A percentile compares a stretch with the other conserved stretches of the same genome.
Conservation (phyloP, 1,140 invertebrate species). For the Pissodes strobi region DNA sequence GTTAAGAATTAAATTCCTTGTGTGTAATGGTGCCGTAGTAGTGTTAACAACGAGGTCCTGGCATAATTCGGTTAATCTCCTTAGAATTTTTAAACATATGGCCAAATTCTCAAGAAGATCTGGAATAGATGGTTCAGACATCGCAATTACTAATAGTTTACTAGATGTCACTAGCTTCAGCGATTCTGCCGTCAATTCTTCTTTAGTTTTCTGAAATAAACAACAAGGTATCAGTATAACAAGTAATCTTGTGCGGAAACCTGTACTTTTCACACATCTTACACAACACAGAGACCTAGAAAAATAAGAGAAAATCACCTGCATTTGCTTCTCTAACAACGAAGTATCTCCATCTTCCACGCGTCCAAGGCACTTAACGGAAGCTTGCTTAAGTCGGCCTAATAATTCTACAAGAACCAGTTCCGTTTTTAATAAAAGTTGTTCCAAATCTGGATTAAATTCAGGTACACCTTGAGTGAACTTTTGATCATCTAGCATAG, state of each 20-base stretch:
- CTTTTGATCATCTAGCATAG: too few species aligned
- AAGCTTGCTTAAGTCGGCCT: constrained; percentile 68
- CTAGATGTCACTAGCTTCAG: constrained; percentile 81
- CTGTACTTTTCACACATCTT: too few species aligned
- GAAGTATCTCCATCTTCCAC: constrained; percentile 69
- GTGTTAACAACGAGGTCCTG: constrained; percentile 73
- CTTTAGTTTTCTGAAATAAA: constrained; percentile 66
- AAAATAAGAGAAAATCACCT: constrained; percentile 53
- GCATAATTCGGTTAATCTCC: constrained; percentile 70
- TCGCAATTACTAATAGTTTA: constrained; percentile 79
- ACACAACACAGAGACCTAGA: background rate
- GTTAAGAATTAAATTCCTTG: constrained; percentile 76
- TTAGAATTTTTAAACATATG: constrained; percentile 70
- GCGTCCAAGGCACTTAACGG: constrained; percentile 70
- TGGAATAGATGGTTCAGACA: constrained; percentile 66
- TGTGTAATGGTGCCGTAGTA: constrained; percentile 76
- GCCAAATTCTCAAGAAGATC: constrained; percentile 67
- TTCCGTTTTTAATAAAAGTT: constrained; percentile 68
- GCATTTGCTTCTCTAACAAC: constrained; percentile 74
- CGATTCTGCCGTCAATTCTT: constrained; percentile 77
- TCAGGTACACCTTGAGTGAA: background rate
- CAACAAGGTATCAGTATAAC: background rate
- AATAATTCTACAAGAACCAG: constrained; percentile 68
- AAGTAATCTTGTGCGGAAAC: background rate
- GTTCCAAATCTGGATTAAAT: constrained; percentile 52